Base-by-base conservation (phyloP, 2,797 vertebrate species). In the Parambassis ranga region DNA sequence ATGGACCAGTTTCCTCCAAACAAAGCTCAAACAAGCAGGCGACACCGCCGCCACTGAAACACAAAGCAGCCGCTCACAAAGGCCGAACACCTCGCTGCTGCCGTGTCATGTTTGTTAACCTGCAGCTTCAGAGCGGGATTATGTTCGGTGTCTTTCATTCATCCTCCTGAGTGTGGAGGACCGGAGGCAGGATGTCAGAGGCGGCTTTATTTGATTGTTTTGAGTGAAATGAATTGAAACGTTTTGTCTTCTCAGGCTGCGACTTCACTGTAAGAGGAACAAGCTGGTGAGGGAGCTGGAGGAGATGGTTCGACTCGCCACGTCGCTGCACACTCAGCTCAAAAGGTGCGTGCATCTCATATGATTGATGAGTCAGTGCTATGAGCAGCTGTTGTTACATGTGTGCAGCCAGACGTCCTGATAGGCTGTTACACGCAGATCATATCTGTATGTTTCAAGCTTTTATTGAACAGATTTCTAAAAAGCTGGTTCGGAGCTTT, bases 241-340 rank as follows among this genome's bases (percentile, higher is more conserved):
- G 37, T 10, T 47, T 3, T 46, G 11, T 14, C 0, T 2, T 69
- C 85, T 30, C 77, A 98, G 97, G 55, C 65, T 99, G 61, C 95
- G 94, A 38, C 83, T 98, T 47, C 97, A 92, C 83, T 95, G 95
- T 84, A 95, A 89, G 85, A 95, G 97, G 82, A 99, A 93, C 79
- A 94, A 96, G 70, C 84, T 99, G 79, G 94, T 98, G 31, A 87
- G 92, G 57, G 96, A 98, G 75, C 91, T 98, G 75, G 97, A 98
- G 85, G 96, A 98, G 77, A 93, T 91, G 16, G 96, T 97, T 0
- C 93, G 94, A 4, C 81, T 95, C 57, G 93, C 96, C 2, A 86
- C 95, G 0, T 71, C 91, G 4, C 82, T 99, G 27, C 94, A 98
- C 36, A 88, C 90, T 0, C 96, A 98, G 65, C 91, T 99, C 69